Percentiles rank a stretch among this genome's conserved stretches.
Evolutionary conservation across 2,888 invertebrate genomes (phyloP).

Genomic region (Congeria kusceri): DNA sequence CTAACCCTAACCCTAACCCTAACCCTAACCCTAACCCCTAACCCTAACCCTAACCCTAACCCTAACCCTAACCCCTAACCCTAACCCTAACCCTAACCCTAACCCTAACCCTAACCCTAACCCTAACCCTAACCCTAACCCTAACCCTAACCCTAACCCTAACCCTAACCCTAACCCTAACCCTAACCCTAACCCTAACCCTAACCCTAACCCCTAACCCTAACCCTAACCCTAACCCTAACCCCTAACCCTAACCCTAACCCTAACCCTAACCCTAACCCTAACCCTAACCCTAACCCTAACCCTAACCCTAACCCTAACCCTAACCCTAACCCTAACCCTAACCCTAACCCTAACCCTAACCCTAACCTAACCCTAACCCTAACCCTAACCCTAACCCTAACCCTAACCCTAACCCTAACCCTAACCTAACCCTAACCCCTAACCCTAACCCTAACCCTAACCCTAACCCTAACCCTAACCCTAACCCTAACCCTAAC

Average conservation of each 20-base stretch:
- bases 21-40: too few relatives aligned
- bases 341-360: constrained; percentile 43
- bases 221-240: too few relatives aligned
- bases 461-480: constrained; percentile 60
- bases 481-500: constrained; percentile 57
- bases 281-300: constrained; percentile 63
- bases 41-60: too few relatives aligned
- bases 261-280: constrained; percentile 60
- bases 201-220: too few relatives aligned
- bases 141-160: constrained; percentile 58
- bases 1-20: constrained; percentile 65
- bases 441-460: too few relatives aligned
- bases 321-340: constrained; percentile 55
- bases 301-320: constrained; percentile 66
- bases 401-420: constrained; percentile 56
- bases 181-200: constrained; percentile 70
- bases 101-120: constrained; percentile 47
- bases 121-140: constrained; percentile 68
- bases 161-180: constrained; percentile 61
- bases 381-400: constrained; percentile 59
- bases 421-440: too few relatives aligned
- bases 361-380: too few relatives aligned
- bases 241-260: too few relatives aligned
- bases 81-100: constrained; percentile 65
- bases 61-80: too few relatives aligned